Percentiles rank a stretch among this genome's conserved stretches.
phyloP scores from a whole-genome alignment of 2,888 invertebrate genomes.

The Agriopis marginaria region DNA sequence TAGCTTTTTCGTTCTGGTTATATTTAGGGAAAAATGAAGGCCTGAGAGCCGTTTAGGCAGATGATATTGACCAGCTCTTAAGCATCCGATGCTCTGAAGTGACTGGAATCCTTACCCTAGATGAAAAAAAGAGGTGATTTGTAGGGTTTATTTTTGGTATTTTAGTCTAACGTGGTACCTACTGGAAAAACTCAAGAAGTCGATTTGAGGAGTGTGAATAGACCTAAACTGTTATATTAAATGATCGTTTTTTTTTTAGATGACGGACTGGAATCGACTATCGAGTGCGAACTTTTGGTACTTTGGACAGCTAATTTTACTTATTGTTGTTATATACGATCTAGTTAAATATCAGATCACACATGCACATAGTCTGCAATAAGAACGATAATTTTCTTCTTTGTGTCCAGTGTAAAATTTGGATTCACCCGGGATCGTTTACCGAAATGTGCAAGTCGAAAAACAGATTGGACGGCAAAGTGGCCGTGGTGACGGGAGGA shows the following conservation, averaged over 20 bases:
- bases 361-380: constrained; percentile 5
- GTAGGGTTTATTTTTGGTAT: too few species aligned
- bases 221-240: neutral
- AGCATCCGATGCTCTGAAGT: too few species aligned
- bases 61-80: too few species aligned
- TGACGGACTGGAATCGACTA: neutral
- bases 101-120: too few species aligned
- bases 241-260: neutral
- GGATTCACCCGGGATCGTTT: constrained; percentile 6
- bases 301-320: neutral
- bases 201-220: too few species aligned
- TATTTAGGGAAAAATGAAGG: too few species aligned
- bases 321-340: neutral
- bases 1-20: too few species aligned
- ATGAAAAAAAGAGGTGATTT: too few species aligned
- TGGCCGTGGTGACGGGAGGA: constrained; percentile 91
- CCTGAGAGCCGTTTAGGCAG: too few species aligned
- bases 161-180: too few species aligned
- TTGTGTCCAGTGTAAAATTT: constrained; percentile 1
- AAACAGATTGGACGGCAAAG: constrained; percentile 79
- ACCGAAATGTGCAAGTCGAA: constrained; percentile 45
- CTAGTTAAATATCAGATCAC: constrained; percentile 11
- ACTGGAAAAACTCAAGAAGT: too few species aligned
- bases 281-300: constrained; percentile 7
- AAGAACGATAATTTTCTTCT: constrained; percentile 3